Evolutionary conservation across 2,888 invertebrate genomes (phyloP).

Genomic region (Eulithis prunata): DNA sequence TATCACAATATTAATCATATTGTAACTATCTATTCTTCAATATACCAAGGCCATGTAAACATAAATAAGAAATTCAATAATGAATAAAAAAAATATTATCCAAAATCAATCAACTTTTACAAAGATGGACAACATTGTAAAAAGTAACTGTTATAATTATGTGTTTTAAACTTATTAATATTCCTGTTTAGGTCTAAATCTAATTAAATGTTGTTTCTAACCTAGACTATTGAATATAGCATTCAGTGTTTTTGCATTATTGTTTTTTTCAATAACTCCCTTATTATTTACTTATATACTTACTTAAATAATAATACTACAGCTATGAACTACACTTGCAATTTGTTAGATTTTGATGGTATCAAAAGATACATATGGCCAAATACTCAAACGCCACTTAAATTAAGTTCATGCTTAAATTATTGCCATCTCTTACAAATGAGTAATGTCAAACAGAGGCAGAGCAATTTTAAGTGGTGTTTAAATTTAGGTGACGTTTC

Average conservation of each 20-base stretch:
- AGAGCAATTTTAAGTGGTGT: too few species aligned
- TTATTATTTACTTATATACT: not conserved
- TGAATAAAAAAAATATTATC: not conserved
- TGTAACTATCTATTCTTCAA: conserved; percentile 28
- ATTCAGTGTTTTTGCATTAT: conserved; percentile 73
- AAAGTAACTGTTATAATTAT: conserved; percentile 41
- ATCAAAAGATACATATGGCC: too few species aligned
- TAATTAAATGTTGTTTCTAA: conserved; percentile 78
- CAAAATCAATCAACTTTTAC: conserved; percentile 33
- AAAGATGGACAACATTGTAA: conserved; percentile 44
- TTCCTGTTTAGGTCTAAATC: conserved; percentile 62
- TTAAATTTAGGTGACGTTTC: too few species aligned
- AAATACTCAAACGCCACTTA: too few species aligned
- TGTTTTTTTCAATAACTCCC: conserved; percentile 52
- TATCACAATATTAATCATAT: conserved; percentile 49
- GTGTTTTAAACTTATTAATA: conserved; percentile 48
- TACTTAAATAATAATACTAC: too few species aligned
- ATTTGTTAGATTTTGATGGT: too few species aligned
- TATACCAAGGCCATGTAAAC: conserved; percentile 6
- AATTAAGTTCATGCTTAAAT: too few species aligned
- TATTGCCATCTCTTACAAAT: too few species aligned
- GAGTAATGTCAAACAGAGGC: too few species aligned
- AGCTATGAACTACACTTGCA: too few species aligned
- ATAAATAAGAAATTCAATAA: not conserved
- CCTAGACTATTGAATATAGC: conserved; percentile 77